Percentiles rank a stretch among this genome's conserved stretches.
Evolutionary conservation across 2,797 vertebrate species (phyloP).

Genomic region (Crax fasciolata): DNA sequence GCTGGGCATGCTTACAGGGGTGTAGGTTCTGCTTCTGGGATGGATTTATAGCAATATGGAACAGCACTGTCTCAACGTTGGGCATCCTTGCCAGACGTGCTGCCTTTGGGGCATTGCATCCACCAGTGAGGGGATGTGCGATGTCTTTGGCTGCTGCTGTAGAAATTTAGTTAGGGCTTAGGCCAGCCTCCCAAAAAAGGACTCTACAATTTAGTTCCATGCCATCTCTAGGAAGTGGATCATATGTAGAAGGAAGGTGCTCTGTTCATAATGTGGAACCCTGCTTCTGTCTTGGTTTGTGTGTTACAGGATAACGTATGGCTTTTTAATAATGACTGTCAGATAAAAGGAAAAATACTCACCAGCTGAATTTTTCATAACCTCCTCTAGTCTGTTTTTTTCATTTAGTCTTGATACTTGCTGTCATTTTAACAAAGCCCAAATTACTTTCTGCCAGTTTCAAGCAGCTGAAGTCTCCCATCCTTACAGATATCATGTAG

Average conservation of each 20-base stretch:
- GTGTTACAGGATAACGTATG: slow-evolving; percentile 48
- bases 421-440: slow-evolving; percentile 78
- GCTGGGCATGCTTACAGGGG: neutral
- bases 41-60: neutral
- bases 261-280: slow-evolving; percentile 10
- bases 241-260: neutral
- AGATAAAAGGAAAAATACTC: slow-evolving; percentile 78
- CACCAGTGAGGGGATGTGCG: neutral
- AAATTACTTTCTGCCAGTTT: slow-evolving; percentile 71
- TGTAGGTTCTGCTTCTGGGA: neutral
- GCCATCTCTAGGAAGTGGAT: neutral
- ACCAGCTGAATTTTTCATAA: slow-evolving; percentile 77
- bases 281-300: slow-evolving; percentile 51
- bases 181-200: neutral
- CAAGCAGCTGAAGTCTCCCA: slow-evolving; percentile 65
- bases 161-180: neutral
- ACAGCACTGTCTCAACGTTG: neutral
- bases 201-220: neutral
- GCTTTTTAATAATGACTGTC: slow-evolving; percentile 75
- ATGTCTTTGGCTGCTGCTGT: neutral
- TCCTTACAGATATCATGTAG: slow-evolving; percentile 55
- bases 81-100: neutral
- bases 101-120: neutral
- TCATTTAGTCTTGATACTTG: slow-evolving; percentile 76
- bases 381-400: slow-evolving; percentile 66